Evolutionary conservation across 2,797 vertebrate species (phyloP), one percentile per base, ranked within the genome.

Genomic region (Protonibea diacanthus): DNA sequence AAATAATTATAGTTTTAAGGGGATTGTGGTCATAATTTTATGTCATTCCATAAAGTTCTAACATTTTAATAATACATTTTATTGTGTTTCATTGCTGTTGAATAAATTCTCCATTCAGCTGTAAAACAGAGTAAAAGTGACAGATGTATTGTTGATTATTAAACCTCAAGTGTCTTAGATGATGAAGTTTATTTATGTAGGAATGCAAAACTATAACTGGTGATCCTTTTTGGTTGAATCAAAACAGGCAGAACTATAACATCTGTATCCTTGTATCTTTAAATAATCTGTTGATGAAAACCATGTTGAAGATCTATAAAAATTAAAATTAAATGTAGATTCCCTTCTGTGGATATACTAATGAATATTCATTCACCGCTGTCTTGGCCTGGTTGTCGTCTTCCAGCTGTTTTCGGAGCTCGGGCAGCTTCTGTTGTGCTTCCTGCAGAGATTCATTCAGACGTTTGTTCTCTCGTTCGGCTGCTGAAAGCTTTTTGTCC

Each of bases 381-480:
- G 23, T 29, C 60, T 33, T 10, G 6, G 48, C 49, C 25, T 20
- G 53, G 0, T 61, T 6, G 53, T 80, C 10, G 0, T 79, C 70
- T 0, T 87, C 42, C 71, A 80, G 82, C 58, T 51, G 74, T 2
- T 10, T 11, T 0, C 9, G 79, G 0, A 88, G 51, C 70, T 79
- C 20, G 0, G 48, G 55, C 5, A 76, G 71, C 48, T 74, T 67
- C 45, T 23, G 60, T 3, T 84, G 8, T 0, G 65, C 70, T 3
- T 86, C 84, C 2, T 61, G 52, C 74, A 89, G 71, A 4, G 23
- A 33, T 11, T 23, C 47, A 0, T 0, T 40, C 76, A 93, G 81
- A 5, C n/a, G 20, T 0, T 8, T 13, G 62, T 90, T 85, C 73
- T 89, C 55, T 73, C 23, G 33, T 74, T 73, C 15, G 1, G 82